Conservation (phyloP, 1,140 invertebrate species). For the Lordiphosa mommai region DNA sequence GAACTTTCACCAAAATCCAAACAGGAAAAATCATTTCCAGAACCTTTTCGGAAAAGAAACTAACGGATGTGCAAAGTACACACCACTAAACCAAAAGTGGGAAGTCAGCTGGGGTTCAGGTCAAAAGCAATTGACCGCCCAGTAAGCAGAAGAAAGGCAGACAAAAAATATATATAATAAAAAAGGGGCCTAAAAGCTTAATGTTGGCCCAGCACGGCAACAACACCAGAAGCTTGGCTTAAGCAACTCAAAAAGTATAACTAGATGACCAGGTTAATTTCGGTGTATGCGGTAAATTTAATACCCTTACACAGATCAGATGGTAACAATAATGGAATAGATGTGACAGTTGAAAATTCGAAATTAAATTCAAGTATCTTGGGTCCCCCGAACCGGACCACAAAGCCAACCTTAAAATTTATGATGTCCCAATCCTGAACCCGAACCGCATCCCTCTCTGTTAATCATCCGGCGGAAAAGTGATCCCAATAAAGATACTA, state of each 20-base stretch:
- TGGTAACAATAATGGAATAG: too few species aligned
- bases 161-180: conserved; percentile 28
- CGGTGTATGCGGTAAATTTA: neutral
- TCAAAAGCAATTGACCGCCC: conserved; percentile 75
- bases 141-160: conserved; percentile 22
- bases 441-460: too few species aligned
- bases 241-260: neutral
- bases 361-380: too few species aligned
- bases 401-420: too few species aligned
- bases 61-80: conserved; percentile 53
- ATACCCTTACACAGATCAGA: conserved; percentile 11
- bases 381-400: too few species aligned
- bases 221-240: conserved; percentile 6
- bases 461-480: too few species aligned
- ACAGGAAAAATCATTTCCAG: conserved; percentile 66
- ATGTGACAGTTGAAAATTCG: too few species aligned
- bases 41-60: conserved; percentile 24
- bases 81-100: conserved; percentile 14
- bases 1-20: conserved; percentile 56
- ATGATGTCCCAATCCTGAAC: too few species aligned
- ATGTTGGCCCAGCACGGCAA: conserved; percentile 53
- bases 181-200: conserved; percentile 52
- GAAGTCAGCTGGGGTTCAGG: conserved; percentile 21
- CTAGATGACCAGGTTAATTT: too few species aligned
- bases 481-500: too few species aligned